Evolutionary conservation across 2,888 invertebrate species (phyloP), one percentile per base, ranked within the genome.

Genomic region (Eupithecia inturbata): DNA sequence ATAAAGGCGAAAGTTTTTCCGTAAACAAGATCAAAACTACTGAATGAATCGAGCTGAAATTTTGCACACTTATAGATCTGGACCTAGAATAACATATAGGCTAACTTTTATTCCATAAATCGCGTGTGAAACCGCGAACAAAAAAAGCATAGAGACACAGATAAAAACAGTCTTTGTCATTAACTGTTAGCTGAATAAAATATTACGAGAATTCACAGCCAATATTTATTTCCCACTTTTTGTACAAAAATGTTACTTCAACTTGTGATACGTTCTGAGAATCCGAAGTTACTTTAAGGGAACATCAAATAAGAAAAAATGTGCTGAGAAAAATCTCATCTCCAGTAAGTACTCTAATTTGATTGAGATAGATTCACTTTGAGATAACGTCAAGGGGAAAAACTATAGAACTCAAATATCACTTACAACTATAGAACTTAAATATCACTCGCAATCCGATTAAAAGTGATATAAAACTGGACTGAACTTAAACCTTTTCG

Each of bases 341-440:
- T 26, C 26, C 28, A 39, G 45, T 41, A 49, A 14, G 16, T 49
- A 16, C 63, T 19, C 12, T 64, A 64, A 70, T 70, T 64, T 26
- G 33, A 70, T 70, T 39, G 70, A 45, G 28, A 70, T 70, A 64
- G 64, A 64, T 64, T 70, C 70, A 66, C 70, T 70, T 70, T 70
- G 70, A 66, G 64, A 70, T 64, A 64, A 49, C 28, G 33, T 53
- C 33, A 31, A 64, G 64, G 64, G 49, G 63, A 68, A 63, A 69
- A 70, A 63, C 70, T 70, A 63, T 16, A 49, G n/a, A 70, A 69
- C 69, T 45, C 28, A 69, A 63, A 70, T 45, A 31, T 57, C 28
- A 33, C 63, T 62, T 31, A 63, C 28, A 70, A 63, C 70, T 70
- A 63, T 16, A 49, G n/a, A 70, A 69, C 69, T 45, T n/a, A 69